These are phyloP conservation scores for Ceratoteleas bidentatus DNA, from an alignment of 1,140 invertebrate genomes.

Conservation along the genomic window DNA sequence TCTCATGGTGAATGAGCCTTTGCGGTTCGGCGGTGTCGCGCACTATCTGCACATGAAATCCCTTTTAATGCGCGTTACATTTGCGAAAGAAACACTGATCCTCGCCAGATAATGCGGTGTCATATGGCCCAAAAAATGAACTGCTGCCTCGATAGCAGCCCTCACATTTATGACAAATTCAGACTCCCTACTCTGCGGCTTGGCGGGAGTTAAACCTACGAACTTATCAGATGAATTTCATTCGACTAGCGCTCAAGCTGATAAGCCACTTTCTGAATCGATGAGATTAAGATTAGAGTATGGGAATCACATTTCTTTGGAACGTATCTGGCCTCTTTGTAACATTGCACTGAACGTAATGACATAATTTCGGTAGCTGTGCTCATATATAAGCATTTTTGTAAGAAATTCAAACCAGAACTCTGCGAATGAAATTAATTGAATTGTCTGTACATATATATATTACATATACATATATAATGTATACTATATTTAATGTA, in stretches of 20 bases:
- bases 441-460: too few species aligned
- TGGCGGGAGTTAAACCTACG: constrained; percentile 48
- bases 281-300: constrained; percentile 29
- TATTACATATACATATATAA: too few species aligned
- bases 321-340: too few species aligned
- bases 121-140: constrained; percentile 51
- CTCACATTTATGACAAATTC: constrained; percentile 73
- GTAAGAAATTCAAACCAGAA: too few species aligned
- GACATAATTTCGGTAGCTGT: too few species aligned
- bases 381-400: too few species aligned
- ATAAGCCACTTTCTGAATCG: constrained; percentile 57
- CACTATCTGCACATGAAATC: constrained; percentile 40
- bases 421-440: too few species aligned
- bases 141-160: constrained; percentile 66
- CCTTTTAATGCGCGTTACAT: constrained; percentile 22
- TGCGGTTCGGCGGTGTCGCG: constrained; percentile 6
- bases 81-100: constrained; percentile 2
- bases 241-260: constrained; percentile 51
- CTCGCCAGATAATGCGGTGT: constrained; percentile 17
- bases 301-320: background rate
- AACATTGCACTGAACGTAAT: too few species aligned
- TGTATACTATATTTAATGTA: too few species aligned
- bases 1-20: constrained; percentile 44
- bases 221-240: constrained; percentile 59
- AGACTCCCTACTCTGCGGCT: constrained; percentile 62